Evolutionary conservation across 2,797 vertebrate species (phyloP).

Genomic region (Tangara arthus): DNA sequence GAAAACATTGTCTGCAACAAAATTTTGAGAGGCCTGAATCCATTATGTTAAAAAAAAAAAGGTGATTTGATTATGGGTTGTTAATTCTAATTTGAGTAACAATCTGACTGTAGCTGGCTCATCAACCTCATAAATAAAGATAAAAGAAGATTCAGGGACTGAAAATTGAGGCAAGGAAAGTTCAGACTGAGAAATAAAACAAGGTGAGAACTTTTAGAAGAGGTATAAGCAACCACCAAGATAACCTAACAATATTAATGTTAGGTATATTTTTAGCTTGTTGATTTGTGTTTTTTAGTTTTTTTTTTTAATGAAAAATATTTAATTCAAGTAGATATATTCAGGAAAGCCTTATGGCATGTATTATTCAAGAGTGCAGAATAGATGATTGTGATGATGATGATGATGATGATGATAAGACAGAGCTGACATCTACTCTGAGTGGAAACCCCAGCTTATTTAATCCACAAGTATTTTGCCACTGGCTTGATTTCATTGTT

Average conservation of each 20-base stretch:
- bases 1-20: not conserved
- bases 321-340: conserved; percentile 20
- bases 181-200: not conserved
- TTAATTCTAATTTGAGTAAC: conserved; percentile 30
- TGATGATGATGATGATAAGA: not conserved
- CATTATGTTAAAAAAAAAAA: not conserved
- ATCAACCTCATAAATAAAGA: conserved; percentile 26
- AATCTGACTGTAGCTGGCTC: conserved; percentile 1
- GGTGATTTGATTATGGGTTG: not conserved
- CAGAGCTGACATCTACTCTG: not conserved
- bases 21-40: not conserved
- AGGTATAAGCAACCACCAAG: not conserved
- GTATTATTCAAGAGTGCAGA: conserved; percentile 31
- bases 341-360: not conserved
- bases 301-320: not conserved
- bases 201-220: not conserved
- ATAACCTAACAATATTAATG: not conserved
- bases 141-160: conserved; percentile 16
- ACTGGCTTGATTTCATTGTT: not conserved
- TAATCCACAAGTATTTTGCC: not conserved
- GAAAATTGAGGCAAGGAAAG: not conserved
- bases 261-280: not conserved
- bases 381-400: not conserved
- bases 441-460: not conserved
- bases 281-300: not conserved